These are phyloP conservation scores for Corapipo altera DNA, from an alignment of 2,113 vertebrate species.

Conservation along the genomic window DNA sequence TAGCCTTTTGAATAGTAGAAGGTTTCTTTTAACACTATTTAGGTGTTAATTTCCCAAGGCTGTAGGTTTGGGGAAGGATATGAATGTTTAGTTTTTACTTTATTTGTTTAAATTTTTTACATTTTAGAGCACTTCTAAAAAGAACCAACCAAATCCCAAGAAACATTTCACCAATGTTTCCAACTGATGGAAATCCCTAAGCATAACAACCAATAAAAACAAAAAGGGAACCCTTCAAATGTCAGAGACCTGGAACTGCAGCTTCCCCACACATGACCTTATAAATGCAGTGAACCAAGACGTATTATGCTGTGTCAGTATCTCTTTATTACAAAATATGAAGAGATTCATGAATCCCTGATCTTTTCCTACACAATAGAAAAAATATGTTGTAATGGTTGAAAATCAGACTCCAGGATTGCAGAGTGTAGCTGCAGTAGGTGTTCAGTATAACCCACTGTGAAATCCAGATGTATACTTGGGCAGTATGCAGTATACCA, in stretches of 20 bases:
- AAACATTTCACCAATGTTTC: neutral
- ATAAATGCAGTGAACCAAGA: neutral
- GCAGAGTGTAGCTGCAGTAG: neutral
- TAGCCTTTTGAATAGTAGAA: neutral
- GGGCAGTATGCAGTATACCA: neutral
- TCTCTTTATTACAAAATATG: neutral
- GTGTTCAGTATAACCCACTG: neutral
- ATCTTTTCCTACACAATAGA: neutral
- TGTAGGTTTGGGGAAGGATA: neutral
- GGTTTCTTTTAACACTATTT: neutral
- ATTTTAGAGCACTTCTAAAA: neutral
- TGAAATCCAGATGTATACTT: neutral
- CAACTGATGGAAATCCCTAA: neutral
- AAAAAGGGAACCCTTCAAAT: neutral
- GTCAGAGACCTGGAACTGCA: neutral
- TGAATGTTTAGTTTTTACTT: neutral
- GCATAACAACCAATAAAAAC: neutral
- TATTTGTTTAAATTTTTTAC: neutral
- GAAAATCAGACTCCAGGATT: neutral
- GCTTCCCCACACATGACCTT: neutral
- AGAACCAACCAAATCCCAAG: neutral
- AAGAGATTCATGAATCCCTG: neutral
- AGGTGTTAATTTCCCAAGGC: neutral
- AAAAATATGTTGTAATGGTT: neutral
- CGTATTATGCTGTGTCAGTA: neutral